These are phyloP conservation scores for Drosophila arizonae DNA, from an alignment of 1,140 invertebrate genomes.

Conservation along the genomic window DNA sequence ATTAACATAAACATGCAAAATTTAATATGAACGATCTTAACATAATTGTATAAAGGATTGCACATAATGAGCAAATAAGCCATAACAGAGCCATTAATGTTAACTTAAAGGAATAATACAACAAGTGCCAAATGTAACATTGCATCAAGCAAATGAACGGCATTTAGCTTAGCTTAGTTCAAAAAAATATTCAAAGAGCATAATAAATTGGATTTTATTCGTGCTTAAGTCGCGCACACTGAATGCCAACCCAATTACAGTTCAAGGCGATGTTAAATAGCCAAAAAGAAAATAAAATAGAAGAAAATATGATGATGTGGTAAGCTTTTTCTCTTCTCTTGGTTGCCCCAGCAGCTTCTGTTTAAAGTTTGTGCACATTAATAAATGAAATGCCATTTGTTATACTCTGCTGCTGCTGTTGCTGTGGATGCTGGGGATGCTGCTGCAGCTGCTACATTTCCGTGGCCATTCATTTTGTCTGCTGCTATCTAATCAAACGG, in stretches of 20 bases:
- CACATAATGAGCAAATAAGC: too few relatives aligned
- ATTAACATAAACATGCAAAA: too few relatives aligned
- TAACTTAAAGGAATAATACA: not conserved
- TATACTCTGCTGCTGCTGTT: constrained; percentile 11
- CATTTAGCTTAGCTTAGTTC: not conserved
- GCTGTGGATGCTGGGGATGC: not conserved
- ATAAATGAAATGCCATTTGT: constrained; percentile 39
- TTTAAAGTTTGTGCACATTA: constrained; percentile 5
- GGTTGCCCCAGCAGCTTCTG: constrained; percentile 13
- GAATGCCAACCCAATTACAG: constrained; percentile 15
- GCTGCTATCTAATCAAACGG: constrained; percentile 50
- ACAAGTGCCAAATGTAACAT: not conserved
- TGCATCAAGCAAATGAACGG: not conserved
- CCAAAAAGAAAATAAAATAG: not conserved
- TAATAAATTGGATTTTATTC: constrained; percentile 2
- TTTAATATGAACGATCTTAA: too few relatives aligned
- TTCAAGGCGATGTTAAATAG: constrained; percentile 19
- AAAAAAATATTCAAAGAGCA: not conserved
- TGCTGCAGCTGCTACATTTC: not conserved
- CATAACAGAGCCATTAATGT: too few relatives aligned
- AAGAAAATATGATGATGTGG: not conserved
- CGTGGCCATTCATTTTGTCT: constrained; percentile 7
- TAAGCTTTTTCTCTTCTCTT: not conserved
- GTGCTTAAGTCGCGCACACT: not conserved
- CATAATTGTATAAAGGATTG: too few relatives aligned